A percentile compares a stretch with the other conserved stretches of the same genome.
These are phyloP conservation scores for Pediacus dermestoides DNA, from an alignment of 2,888 invertebrate genomes.

Conservation along the genomic window DNA sequence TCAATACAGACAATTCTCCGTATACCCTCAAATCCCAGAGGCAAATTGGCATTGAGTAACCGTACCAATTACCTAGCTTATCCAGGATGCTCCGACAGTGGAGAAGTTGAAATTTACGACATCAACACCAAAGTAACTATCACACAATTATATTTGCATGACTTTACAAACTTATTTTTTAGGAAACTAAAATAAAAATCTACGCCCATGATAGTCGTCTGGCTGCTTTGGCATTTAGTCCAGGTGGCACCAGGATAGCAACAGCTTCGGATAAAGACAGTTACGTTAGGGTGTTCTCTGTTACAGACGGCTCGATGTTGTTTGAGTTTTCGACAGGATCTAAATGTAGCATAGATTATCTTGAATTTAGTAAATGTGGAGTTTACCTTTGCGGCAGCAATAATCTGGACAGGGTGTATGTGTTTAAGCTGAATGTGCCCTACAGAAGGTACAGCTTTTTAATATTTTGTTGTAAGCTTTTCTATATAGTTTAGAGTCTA, in stretches of 20 bases:
- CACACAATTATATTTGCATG: neutral
- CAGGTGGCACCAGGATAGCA: conserved; percentile 75
- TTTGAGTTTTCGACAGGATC: conserved; percentile 96
- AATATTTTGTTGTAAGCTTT: too few relatives aligned
- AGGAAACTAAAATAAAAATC: conserved; percentile 95
- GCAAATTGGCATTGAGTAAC: conserved; percentile 82
- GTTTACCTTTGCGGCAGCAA: conserved; percentile 90
- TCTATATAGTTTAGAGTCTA: too few relatives aligned
- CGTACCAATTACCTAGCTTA: conserved; percentile 92
- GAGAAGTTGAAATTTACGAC: conserved; percentile 95
- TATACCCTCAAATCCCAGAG: conserved; percentile 92
- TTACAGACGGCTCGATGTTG: conserved; percentile 80
- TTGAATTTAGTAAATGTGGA: conserved; percentile 91
- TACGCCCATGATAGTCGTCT: conserved; percentile 95
- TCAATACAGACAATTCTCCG: conserved; percentile 98
- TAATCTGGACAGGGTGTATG: conserved; percentile 97
- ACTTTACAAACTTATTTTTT: conserved; percentile 37
- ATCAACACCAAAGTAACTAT: conserved; percentile 74
- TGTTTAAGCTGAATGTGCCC: conserved; percentile 88
- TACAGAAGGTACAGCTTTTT: too few relatives aligned
- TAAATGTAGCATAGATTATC: conserved; percentile 91
- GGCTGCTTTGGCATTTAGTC: conserved; percentile 91
- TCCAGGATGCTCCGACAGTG: conserved; percentile 89
- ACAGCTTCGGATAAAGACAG: conserved; percentile 94
- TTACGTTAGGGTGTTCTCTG: conserved; percentile 92